These are phyloP conservation scores for Proteles cristata DNA, from an alignment of 2,113 vertebrate species.

Conservation along the genomic window DNA sequence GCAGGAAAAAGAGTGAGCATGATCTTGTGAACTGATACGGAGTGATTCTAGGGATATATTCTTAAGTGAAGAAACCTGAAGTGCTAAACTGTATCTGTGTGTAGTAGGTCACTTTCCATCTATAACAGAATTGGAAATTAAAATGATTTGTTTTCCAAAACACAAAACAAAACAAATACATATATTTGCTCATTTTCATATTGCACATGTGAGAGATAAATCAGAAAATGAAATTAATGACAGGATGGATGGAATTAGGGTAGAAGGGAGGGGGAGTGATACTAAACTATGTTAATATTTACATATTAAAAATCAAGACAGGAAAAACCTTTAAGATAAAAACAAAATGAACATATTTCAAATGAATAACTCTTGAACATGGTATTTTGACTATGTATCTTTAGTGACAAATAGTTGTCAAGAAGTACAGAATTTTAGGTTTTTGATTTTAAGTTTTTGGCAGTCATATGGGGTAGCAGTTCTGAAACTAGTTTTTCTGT, in stretches of 20 bases:
- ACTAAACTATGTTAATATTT: not conserved
- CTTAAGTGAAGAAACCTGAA: not conserved
- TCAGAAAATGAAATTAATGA: not conserved
- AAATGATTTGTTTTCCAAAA: not conserved
- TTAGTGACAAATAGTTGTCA: not conserved
- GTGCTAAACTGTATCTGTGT: not conserved
- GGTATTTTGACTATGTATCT: not conserved
- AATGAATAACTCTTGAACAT: not conserved
- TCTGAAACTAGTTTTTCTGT: not conserved
- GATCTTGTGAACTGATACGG: not conserved
- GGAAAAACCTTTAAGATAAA: not conserved
- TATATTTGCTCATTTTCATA: not conserved
- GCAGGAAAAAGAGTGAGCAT: not conserved
- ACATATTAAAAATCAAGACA: not conserved
- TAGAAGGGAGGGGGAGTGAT: not conserved
- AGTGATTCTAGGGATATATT: not conserved
- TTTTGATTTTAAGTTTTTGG: not conserved
- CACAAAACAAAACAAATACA: not conserved
- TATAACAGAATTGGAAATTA: not conserved
- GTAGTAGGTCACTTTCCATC: not conserved
- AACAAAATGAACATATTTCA: not conserved
- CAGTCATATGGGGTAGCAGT: not conserved
- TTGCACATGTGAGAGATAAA: not conserved
- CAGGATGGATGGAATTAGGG: not conserved
- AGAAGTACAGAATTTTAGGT: slow-evolving; percentile 3